Base-by-base conservation (phyloP, 2,797 vertebrate genomes). In the Pipistrellus pipistrellus region DNA sequence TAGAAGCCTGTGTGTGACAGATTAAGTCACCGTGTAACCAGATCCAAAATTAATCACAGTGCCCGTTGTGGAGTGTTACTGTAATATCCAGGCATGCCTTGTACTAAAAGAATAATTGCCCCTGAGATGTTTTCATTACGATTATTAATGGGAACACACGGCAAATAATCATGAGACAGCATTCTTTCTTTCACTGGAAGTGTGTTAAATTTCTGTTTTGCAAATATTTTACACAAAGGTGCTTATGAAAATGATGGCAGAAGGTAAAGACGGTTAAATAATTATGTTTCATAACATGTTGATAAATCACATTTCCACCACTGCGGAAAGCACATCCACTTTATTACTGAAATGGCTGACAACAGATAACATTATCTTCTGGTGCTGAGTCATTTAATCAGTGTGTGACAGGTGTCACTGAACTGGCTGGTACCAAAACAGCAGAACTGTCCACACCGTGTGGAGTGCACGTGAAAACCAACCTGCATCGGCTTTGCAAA, bases 341-440 rank as follows among this genome's bases (percentile, higher is more conserved):
- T 96, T 94, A 93, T 83, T 91, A 88, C 83, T 30, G 73, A 88
- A 90, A 91, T 15, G 59, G 78, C 57, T 57, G 53, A 96, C 30
- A 23, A 27, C 76, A 91, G 95, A 94, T 91, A 95, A 87, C 30
- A 72, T 85, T 95, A 93, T 71, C 94, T 93, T 95, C 91, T 82
- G 82, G 93, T 87, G 81, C 90, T 62, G 72, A 89, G 94, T 62
- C 68, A 78, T 95, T 95, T 95, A 96, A 94, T 88, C 87, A 75
- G 69, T 48, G 23, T 90, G 64, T 81, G 76, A 92, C 32, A 87
- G 86, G 93, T 89, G 84, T 92, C 85, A 82, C 10, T 68, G 84
- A 85, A 76, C 21, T 8, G 78, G 64, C 44, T 93, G 92, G 73
- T 53, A 87, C 77, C 73, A 55, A 69, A 83, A 46, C 85, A 51